A percentile compares a stretch with the other conserved stretches of the same genome.
Conservation (phyloP, 2,797 vertebrate genomes). For the Pyrocephalus nanus region DNA sequence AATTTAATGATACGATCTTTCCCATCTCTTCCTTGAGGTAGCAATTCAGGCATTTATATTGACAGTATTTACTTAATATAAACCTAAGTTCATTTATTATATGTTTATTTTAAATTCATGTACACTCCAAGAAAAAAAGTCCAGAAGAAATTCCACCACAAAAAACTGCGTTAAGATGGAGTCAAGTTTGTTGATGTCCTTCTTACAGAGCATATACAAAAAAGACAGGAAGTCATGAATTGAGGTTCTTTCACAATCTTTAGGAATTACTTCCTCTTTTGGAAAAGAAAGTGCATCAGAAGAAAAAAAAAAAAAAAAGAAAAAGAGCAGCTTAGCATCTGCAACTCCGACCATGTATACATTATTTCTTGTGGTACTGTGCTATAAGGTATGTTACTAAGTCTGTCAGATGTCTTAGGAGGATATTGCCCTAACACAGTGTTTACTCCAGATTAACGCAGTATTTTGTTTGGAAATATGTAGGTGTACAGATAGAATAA, state of each 20-base stretch:
- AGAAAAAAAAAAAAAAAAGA: not conserved
- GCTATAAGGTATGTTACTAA: not conserved
- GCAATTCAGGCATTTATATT: constrained; percentile 53
- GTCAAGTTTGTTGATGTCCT: constrained; percentile 32
- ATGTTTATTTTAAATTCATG: constrained; percentile 41
- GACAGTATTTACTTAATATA: constrained; percentile 53
- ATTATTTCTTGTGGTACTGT: not conserved
- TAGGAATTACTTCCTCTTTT: constrained; percentile 44
- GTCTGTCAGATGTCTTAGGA: not conserved
- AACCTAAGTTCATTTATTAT: constrained; percentile 11
- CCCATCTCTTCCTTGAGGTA: constrained; percentile 32
- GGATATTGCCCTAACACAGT: not conserved
- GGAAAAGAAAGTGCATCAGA: not conserved
- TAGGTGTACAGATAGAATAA: constrained; percentile 7
- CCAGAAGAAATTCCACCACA: constrained; percentile 31
- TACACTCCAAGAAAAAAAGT: constrained; percentile 1
- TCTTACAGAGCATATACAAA: not conserved
- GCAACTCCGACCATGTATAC: constrained; percentile 35
- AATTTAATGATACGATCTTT: not conserved
- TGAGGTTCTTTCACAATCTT: not conserved
- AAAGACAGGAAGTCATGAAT: not conserved
- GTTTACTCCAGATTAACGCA: constrained; percentile 64
- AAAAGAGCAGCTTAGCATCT: not conserved
- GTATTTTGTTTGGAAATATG: constrained; percentile 64
- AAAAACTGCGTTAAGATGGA: constrained; percentile 65